Conservation (phyloP, 2,888 invertebrate species). For the Keiferia lycopersicella region DNA sequence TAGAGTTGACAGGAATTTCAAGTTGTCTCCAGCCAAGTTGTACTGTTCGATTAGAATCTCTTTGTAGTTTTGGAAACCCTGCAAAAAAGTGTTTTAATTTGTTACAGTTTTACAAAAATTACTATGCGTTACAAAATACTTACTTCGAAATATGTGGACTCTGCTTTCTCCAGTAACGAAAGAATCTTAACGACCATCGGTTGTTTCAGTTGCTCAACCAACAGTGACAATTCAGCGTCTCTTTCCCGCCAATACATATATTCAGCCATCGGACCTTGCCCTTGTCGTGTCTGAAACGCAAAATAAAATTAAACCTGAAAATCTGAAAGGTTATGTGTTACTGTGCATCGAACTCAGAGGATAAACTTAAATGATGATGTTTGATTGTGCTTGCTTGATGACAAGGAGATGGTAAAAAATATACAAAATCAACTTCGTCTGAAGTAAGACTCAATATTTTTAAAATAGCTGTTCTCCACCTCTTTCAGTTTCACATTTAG, state of each 20-base stretch:
- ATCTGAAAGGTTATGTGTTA: too few species aligned
- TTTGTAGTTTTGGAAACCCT: conserved; percentile 82
- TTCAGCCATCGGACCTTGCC: conserved; percentile 91
- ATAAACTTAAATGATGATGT: too few species aligned
- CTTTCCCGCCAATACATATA: conserved; percentile 93
- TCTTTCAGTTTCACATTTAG: too few species aligned
- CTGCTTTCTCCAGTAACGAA: conserved; percentile 75
- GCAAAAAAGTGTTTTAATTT: conserved; percentile 48
- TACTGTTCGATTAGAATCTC: conserved; percentile 84
- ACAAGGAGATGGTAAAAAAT: too few species aligned
- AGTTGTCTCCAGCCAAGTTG: conserved; percentile 88
- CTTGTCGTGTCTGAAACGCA: conserved; percentile 74
- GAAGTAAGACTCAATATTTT: too few species aligned
- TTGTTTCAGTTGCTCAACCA: conserved; percentile 91
- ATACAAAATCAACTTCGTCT: too few species aligned
- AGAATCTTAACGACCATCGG: conserved; percentile 84
- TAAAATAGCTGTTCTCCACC: too few species aligned
- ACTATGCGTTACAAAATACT: conserved; percentile 17
- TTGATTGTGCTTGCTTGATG: too few species aligned
- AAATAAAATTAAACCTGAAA: not conserved
- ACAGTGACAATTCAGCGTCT: conserved; percentile 87
- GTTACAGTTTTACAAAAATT: not conserved
- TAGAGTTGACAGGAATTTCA: conserved; percentile 88
- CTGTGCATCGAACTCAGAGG: too few species aligned
- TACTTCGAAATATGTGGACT: conserved; percentile 79